Base-by-base conservation (phyloP, 2,113 vertebrate species). In the Perca flavescens region DNA sequence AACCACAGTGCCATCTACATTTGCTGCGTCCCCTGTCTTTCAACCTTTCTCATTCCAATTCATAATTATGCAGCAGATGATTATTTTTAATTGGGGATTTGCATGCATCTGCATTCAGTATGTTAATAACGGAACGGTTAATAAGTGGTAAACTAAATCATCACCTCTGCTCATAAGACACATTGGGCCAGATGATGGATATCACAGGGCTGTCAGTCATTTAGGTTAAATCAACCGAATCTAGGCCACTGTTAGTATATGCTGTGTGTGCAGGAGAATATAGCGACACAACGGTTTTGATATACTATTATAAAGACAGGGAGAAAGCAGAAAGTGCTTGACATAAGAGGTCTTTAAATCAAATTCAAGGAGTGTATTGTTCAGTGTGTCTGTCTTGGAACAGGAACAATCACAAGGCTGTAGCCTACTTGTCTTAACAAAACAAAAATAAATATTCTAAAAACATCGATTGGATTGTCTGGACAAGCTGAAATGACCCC, bases 311-410 rank as follows among this genome's bases (percentile, higher is more conserved):
- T 64, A 47, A 75, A 72, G 72, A 70, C 0, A 4, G 9, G 22
- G 36, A 12, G 43, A 68, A 64, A 61, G 68, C 65, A 34, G 47
- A 57, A 22, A 50, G 76, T 71, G 74, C 74, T 79, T 83, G 77
- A 84, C 75, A 76, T 89, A 65, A 79, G 77, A 69, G 43, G 43
- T 31, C 79, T 77, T 68, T 52, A 77, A 79, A 88, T 90, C 70
- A 40, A 64, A 88, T 89, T 53, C 34, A 79, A 80, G 17, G 19
- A 5, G 63, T 63, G 47, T 21, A 22, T 74, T 82, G 40, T 43
- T 43, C 40, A 43, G 2, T 43, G 40, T 43, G 40, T 73, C 21
- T 31, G 31, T 4, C 16, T 36, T 22, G 40, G 52, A 83, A 73
- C 63, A 85, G 47, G 6, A 68, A 53, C 79, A 63, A 66, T 64